These are phyloP conservation scores for Campoletis sonorensis DNA, from an alignment of 1,140 invertebrate genomes.

Conservation along the genomic window DNA sequence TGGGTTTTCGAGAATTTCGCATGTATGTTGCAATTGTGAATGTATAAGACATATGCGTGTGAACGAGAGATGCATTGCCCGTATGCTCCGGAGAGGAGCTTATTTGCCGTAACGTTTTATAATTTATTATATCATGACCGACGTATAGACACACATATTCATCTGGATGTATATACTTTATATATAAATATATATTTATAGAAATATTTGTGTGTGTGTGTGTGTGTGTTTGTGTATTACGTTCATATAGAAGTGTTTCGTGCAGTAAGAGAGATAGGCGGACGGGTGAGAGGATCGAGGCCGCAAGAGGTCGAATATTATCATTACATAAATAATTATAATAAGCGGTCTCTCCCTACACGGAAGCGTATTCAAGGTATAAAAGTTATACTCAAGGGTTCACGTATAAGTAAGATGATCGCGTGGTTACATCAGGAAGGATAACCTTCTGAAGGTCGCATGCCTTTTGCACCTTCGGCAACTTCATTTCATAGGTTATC, in stretches of 20 bases:
- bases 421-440: slow-evolving; percentile 46
- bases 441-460: slow-evolving; percentile 66
- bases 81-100: slow-evolving; percentile 1
- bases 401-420: slow-evolving; percentile 16
- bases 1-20: neutral
- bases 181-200: too few relatives aligned
- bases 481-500: neutral
- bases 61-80: slow-evolving; percentile 15
- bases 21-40: slow-evolving; percentile 1
- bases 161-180: too few relatives aligned
- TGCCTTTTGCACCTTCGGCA: slow-evolving; percentile 57
- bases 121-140: slow-evolving; percentile 49
- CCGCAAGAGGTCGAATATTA: slow-evolving; percentile 48
- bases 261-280: neutral
- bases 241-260: neutral
- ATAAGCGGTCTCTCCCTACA: slow-evolving; percentile 55
- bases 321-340: slow-evolving; percentile 55
- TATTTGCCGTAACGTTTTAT: slow-evolving; percentile 33
- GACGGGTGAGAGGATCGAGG: slow-evolving; percentile 37
- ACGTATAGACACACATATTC: too few relatives aligned
- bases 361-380: slow-evolving; percentile 60
- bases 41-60: slow-evolving; percentile 25
- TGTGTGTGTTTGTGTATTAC: too few relatives aligned
- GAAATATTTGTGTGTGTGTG: too few relatives aligned
- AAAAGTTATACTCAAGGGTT: neutral